These are phyloP conservation scores for Criorhina ranunculi DNA, from an alignment of 2,888 invertebrate genomes.

Conservation along the genomic window DNA sequence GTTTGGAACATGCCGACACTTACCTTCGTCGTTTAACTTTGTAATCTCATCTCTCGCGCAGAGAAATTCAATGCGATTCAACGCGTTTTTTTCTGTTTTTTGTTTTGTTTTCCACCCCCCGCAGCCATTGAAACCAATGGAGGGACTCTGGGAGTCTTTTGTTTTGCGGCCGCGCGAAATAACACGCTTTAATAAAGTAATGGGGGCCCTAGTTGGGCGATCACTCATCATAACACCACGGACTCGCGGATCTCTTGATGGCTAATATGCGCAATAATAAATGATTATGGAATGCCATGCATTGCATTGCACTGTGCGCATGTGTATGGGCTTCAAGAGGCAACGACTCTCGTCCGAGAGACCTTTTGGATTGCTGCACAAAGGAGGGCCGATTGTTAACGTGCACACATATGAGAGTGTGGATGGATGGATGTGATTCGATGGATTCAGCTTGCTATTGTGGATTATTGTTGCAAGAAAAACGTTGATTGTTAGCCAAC, in stretches of 20 bases:
- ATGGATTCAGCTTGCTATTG: slow-evolving; percentile 25
- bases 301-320: slow-evolving; percentile 18
- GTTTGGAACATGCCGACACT: slow-evolving; percentile 75
- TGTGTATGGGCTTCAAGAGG: slow-evolving; percentile 14
- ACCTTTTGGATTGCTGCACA: slow-evolving; percentile 51
- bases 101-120: slow-evolving; percentile 29
- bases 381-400: slow-evolving; percentile 45
- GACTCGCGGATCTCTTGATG: slow-evolving; percentile 74
- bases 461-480: slow-evolving; percentile 21
- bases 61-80: slow-evolving; percentile 55
- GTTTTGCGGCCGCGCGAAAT: slow-evolving; percentile 72
- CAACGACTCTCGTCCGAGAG: slow-evolving; percentile 21
- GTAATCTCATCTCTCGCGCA: slow-evolving; percentile 71
- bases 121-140: slow-evolving; percentile 21
- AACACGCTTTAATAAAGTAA: slow-evolving; percentile 77
- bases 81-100: too few relatives aligned
- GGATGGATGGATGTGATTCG: slow-evolving; percentile 14
- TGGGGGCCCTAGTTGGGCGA: slow-evolving; percentile 76
- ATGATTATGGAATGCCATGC: slow-evolving; percentile 75
- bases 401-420: slow-evolving; percentile 1
- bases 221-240: slow-evolving; percentile 76
- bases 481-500: slow-evolving; percentile 27
- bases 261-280: slow-evolving; percentile 76
- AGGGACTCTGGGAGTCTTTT: slow-evolving; percentile 50
- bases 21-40: slow-evolving; percentile 77